Percentiles rank a stretch among this genome's conserved stretches.
Evolutionary conservation across 2,113 vertebrate genomes (phyloP).

Genomic region (Tylochromis polylepis): DNA sequence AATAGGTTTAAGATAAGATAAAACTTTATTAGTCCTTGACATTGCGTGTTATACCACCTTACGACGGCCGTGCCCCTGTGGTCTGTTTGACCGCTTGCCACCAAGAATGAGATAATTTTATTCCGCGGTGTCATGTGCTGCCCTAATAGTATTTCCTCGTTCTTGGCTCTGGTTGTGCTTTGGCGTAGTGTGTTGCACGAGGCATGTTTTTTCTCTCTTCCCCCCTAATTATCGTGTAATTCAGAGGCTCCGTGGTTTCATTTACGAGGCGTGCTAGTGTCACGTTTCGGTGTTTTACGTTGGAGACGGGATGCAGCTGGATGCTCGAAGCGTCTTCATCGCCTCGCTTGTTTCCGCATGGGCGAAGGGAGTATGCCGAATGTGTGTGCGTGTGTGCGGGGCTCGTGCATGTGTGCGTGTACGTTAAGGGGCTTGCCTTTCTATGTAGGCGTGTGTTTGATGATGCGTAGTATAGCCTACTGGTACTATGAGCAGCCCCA

Average conservation of each 20-base stretch:
- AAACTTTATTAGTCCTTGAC: no score
- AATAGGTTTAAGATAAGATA: no score
- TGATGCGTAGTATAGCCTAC: neutral
- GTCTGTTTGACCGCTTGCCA: neutral
- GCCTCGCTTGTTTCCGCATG: conserved; percentile 43
- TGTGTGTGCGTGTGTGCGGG: conserved; percentile 3
- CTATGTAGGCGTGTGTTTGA: conserved; percentile 29
- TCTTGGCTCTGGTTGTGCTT: neutral
- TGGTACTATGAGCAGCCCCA: neutral
- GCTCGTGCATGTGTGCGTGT: neutral
- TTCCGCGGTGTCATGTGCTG: conserved; percentile 35
- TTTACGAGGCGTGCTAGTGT: neutral
- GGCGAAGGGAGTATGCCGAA: neutral
- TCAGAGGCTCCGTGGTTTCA: neutral
- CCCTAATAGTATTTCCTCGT: conserved; percentile 43
- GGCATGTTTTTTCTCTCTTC: neutral
- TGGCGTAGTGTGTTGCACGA: conserved; percentile 6
- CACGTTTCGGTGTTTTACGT: neutral
- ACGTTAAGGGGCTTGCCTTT: conserved; percentile 20
- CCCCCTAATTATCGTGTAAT: neutral
- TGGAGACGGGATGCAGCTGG: conserved; percentile 4
- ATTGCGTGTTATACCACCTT: neutral
- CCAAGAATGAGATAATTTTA: neutral
- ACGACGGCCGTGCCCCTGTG: neutral
- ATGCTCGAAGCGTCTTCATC: neutral